Evolutionary conservation across 1,140 invertebrate genomes (phyloP).

Genomic region (Diorhabda carinulata): DNA sequence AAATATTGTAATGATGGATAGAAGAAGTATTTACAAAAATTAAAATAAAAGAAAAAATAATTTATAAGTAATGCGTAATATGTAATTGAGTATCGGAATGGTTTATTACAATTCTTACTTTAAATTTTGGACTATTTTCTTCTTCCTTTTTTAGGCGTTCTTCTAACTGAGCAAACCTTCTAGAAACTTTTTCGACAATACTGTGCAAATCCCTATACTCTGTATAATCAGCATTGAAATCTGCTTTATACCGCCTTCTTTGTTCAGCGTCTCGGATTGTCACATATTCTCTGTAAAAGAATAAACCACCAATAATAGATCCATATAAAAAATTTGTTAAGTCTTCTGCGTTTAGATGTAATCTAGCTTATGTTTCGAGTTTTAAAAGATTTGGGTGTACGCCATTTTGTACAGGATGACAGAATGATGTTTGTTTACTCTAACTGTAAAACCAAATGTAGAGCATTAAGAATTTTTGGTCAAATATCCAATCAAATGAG

Average conservation of each 20-base stretch:
- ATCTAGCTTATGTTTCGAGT: too few species aligned
- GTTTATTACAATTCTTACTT: slow-evolving; percentile 45
- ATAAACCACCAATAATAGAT: not conserved
- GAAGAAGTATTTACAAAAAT: not conserved
- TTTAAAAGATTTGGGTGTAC: too few species aligned
- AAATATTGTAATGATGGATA: not conserved
- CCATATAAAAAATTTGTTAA: too few species aligned
- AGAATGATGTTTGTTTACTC: too few species aligned
- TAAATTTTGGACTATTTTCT: slow-evolving; percentile 49
- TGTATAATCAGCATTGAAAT: slow-evolving; percentile 80
- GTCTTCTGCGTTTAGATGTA: too few species aligned
- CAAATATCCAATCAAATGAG: too few species aligned
- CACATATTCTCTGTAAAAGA: slow-evolving; percentile 67
- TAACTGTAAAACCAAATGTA: too few species aligned
- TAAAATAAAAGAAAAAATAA: not conserved
- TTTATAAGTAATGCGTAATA: not conserved
- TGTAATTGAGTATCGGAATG: not conserved
- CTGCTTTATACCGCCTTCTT: slow-evolving; percentile 78
- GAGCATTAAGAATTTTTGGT: too few species aligned
- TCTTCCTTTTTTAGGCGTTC: slow-evolving; percentile 57
- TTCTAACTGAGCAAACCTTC: slow-evolving; percentile 71
- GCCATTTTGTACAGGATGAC: too few species aligned
- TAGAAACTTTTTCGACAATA: slow-evolving; percentile 70
- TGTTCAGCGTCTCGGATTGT: slow-evolving; percentile 71
- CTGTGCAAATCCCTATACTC: slow-evolving; percentile 76